Evolutionary conservation across 2,113 vertebrate genomes (phyloP).

Genomic region (Cepphus grylle): DNA sequence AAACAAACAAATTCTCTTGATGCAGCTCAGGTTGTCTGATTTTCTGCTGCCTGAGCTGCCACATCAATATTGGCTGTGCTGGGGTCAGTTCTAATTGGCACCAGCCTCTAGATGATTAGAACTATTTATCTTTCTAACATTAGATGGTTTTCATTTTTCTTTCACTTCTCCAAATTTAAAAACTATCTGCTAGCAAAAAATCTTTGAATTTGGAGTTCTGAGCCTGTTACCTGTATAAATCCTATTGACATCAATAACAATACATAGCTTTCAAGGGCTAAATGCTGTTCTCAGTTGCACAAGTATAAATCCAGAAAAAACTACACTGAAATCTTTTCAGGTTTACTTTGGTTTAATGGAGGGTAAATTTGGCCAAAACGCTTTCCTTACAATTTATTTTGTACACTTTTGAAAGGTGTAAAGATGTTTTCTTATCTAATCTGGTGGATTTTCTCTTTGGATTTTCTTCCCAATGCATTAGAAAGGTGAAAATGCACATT

Average conservation of each 20-base stretch:
- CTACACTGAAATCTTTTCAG: neutral
- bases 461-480: constrained; percentile 53
- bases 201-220: neutral
- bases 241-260: neutral
- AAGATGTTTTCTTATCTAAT: neutral
- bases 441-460: neutral
- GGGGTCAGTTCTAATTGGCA: neutral
- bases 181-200: neutral
- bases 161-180: neutral
- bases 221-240: neutral
- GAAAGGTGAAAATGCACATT: constrained; percentile 89
- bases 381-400: neutral
- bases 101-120: neutral
- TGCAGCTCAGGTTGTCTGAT: neutral
- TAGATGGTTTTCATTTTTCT: neutral
- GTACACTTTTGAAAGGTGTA: neutral
- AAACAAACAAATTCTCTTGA: neutral
- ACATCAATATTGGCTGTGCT: neutral
- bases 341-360: neutral
- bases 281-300: neutral
- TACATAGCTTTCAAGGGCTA: neutral
- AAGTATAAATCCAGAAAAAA: neutral
- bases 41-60: neutral
- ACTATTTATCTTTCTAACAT: neutral
- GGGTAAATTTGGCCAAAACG: neutral